A percentile compares a stretch with the other conserved stretches of the same genome.
Evolutionary conservation across 2,888 invertebrate genomes (phyloP).

Genomic region (Protonemura montana): DNA sequence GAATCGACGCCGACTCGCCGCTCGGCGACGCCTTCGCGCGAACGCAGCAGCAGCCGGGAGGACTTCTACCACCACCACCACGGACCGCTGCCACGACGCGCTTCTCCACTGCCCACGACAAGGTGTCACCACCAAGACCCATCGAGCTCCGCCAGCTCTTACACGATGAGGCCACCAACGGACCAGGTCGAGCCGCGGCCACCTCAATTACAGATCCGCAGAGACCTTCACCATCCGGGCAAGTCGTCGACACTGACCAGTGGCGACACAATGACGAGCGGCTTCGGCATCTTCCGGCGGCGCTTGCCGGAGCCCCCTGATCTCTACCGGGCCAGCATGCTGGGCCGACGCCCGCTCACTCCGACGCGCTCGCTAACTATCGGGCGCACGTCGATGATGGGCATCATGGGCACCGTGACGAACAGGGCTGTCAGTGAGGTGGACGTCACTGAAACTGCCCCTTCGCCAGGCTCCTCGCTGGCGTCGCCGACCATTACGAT

Average conservation of each 20-base stretch:
- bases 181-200: slow-evolving; percentile 44
- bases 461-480: slow-evolving; percentile 59
- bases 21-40: slow-evolving; percentile 65
- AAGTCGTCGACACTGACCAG: slow-evolving; percentile 59
- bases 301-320: slow-evolving; percentile 52
- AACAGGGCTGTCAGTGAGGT: neutral
- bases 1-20: slow-evolving; percentile 69
- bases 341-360: slow-evolving; percentile 51
- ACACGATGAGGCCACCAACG: slow-evolving; percentile 69
- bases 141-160: slow-evolving; percentile 58
- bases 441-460: slow-evolving; percentile 49
- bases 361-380: slow-evolving; percentile 55
- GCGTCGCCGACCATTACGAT: neutral
- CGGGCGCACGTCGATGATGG: slow-evolving; percentile 33
- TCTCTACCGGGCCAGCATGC: slow-evolving; percentile 45
- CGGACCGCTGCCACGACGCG: slow-evolving; percentile 42
- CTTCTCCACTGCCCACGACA: slow-evolving; percentile 49
- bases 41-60: slow-evolving; percentile 53
- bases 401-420: slow-evolving; percentile 37
- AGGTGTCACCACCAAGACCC: slow-evolving; percentile 54
- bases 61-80: slow-evolving; percentile 44
- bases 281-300: slow-evolving; percentile 53
- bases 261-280: slow-evolving; percentile 63
- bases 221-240: slow-evolving; percentile 65
- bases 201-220: slow-evolving; percentile 76